Percentiles rank a stretch among this genome's conserved stretches.
Evolutionary conservation across 2,113 vertebrate genomes (phyloP).

Genomic region (Xerus inauris): DNA sequence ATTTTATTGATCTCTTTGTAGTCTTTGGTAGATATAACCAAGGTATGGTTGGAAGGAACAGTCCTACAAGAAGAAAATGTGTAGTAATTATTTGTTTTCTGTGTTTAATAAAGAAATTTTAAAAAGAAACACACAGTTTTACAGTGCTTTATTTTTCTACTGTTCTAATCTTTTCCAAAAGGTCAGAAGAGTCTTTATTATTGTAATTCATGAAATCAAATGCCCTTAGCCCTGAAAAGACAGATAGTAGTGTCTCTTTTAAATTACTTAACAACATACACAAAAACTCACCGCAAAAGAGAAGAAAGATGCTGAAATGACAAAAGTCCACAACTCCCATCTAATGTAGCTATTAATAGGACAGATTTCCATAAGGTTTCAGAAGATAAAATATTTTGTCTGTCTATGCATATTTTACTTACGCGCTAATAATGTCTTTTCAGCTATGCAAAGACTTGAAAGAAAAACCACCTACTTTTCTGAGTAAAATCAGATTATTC

Average conservation of each 20-base stretch:
- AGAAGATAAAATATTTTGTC: background rate
- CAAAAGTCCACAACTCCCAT: background rate
- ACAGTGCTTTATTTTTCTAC: background rate
- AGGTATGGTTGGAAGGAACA: background rate
- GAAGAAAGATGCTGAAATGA: background rate
- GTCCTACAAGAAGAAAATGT: background rate
- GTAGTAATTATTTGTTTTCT: background rate
- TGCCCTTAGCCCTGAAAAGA: background rate
- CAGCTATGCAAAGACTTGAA: background rate
- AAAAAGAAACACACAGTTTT: background rate
- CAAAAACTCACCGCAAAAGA: background rate
- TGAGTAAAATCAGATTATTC: slow-evolving; percentile 18
- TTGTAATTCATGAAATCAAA: slow-evolving; percentile 9
- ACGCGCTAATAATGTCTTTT: background rate
- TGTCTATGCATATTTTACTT: slow-evolving; percentile 6
- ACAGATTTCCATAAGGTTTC: slow-evolving; percentile 4
- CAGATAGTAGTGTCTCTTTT: background rate
- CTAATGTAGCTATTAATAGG: background rate
- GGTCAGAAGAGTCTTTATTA: background rate
- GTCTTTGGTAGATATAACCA: background rate
- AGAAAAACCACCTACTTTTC: background rate
- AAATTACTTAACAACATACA: background rate
- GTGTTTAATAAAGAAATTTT: background rate
- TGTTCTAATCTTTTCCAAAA: background rate
- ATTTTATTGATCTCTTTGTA: background rate